Percentiles rank a stretch among this genome's conserved stretches.
Conservation (phyloP, 2,113 vertebrate species). For the Pituophis catenifer region DNA sequence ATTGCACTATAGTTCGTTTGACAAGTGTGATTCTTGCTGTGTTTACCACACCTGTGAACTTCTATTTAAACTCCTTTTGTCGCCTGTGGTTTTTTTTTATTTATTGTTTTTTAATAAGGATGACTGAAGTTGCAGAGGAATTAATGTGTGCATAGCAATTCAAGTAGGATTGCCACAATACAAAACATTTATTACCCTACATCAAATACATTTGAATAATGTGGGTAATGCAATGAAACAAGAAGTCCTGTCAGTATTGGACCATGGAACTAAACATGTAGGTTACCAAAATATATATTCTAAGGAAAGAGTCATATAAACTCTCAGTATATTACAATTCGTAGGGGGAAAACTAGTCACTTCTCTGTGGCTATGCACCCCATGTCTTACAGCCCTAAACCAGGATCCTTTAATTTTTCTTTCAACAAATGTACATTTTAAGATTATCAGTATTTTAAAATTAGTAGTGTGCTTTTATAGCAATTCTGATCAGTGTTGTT, state of each 20-base stretch:
- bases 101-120: slow-evolving; percentile 82
- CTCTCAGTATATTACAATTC: slow-evolving; percentile 22
- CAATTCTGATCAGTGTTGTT: not conserved
- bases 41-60: slow-evolving; percentile 83
- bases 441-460: slow-evolving; percentile 15
- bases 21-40: slow-evolving; percentile 86
- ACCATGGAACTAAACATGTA: slow-evolving; percentile 39
- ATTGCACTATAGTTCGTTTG: slow-evolving; percentile 79
- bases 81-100: slow-evolving; percentile 81
- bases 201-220: not conserved
- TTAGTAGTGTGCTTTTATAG: not conserved
- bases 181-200: not conserved
- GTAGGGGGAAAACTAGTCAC: slow-evolving; percentile 9
- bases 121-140: slow-evolving; percentile 88
- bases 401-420: slow-evolving; percentile 1
- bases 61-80: slow-evolving; percentile 78
- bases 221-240: not conserved
- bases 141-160: slow-evolving; percentile 88
- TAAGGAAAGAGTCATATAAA: slow-evolving; percentile 55
- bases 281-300: slow-evolving; percentile 24
- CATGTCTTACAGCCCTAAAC: not conserved
- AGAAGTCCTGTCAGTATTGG: not conserved
- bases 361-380: slow-evolving; percentile 32
- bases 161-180: slow-evolving; percentile 97
- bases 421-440: slow-evolving; percentile 11